Base-by-base conservation (phyloP, 2,113 vertebrate species). In the Thymallus thymallus region DNA sequence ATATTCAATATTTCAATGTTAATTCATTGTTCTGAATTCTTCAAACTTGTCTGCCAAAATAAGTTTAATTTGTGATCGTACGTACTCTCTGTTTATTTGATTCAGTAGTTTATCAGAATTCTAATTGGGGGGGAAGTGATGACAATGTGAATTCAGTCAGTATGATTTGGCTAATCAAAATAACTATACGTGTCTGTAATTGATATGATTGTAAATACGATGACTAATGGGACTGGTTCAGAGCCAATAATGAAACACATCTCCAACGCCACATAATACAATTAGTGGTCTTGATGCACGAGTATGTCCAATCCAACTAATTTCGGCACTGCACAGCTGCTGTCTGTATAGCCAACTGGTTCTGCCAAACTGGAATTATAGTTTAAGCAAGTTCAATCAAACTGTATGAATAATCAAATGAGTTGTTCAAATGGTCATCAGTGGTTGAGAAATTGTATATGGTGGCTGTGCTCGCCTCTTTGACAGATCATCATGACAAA, bases 141-240 rank as follows among this genome's bases (percentile, higher is more conserved):
- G 14, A 7, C 41, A 46, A 23, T 13, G 23, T 22, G 26, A 69
- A 60, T 26, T 13, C 26, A 30, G 74, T 73, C 77, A 71, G 23
- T 64, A 64, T 26, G 3, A 29, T 64, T 64, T 64, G 62, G 61
- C 10, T 26, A 24, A 26, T 63, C 12, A 16, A 63, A 63, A 63
- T 63, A 1, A 26, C 24, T 63, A 13, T 23, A 29, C 5, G 23
- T 68, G 62, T 80, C 81, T 79, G 65, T 30, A n/a, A 60, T 75
- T 58, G 76, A 12, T 79, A 74, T 58, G 66, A 20, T 45, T 61
- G 30, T 2, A 9, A 64, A 64, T 41, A 12, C 35, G 2, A 41
- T 41, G 35, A 10, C 35, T 41, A 41, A 41, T 41, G 2, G 51
- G 20, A 55, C 51, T 55, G 14, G 5, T 55, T 55, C 51, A 55